A percentile compares a stretch with the other conserved stretches of the same genome.
phyloP scores from a whole-genome alignment of 2,888 invertebrate species.

The Melieria crassipennis region DNA sequence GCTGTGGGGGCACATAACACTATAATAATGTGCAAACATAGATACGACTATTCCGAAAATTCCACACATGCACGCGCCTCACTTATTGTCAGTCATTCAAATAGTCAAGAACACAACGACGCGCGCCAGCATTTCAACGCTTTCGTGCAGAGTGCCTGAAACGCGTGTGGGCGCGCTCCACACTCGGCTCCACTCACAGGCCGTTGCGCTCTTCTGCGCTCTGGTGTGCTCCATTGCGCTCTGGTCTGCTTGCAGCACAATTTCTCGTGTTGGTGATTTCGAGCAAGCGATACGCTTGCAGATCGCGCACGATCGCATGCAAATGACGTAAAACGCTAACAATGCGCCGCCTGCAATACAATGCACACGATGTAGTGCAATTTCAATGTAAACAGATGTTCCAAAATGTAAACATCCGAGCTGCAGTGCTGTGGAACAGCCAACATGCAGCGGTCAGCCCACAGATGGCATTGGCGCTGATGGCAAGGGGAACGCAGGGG shows the following conservation, averaged over 20 bases:
- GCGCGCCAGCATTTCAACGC: no score
- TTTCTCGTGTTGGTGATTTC: no score
- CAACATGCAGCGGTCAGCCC: constrained; percentile 20
- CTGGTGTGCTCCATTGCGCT: no score
- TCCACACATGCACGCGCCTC: constrained; percentile 26
- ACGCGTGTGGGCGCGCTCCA: no score
- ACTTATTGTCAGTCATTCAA: constrained; percentile 32
- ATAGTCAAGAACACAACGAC: background rate
- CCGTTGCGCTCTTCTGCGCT: no score
- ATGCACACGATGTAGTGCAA: background rate
- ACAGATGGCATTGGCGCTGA: constrained; percentile 13
- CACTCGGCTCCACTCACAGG: no score
- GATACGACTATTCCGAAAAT: constrained; percentile 20
- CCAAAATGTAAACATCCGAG: background rate
- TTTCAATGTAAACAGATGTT: constrained; percentile 38
- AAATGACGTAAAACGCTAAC: constrained; percentile 40
- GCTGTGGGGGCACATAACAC: background rate
- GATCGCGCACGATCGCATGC: constrained; percentile 14
- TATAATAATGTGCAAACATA: background rate
- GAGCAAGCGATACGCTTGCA: no score
- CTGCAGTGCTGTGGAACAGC: constrained; percentile 6
- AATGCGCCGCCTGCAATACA: constrained; percentile 29
- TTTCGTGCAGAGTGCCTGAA: no score
- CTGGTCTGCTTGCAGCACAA: no score
- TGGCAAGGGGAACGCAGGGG: no score